Evolutionary conservation across 2,797 vertebrate genomes (phyloP).

Genomic region (Falco biarmicus): DNA sequence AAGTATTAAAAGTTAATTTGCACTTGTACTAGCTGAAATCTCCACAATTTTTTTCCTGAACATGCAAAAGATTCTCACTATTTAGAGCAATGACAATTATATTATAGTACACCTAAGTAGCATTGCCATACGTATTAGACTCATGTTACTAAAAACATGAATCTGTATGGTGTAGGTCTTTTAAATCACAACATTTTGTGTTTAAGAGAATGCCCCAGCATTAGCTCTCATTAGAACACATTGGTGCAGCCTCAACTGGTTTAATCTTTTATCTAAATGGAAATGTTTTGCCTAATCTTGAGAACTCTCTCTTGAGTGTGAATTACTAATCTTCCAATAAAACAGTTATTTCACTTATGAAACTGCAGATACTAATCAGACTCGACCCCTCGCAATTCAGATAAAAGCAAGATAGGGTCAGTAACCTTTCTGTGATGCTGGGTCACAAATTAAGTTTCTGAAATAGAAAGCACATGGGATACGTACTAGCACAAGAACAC

Average conservation of each 20-base stretch:
- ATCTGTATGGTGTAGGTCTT: background rate
- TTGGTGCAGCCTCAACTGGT: background rate
- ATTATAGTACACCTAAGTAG: background rate
- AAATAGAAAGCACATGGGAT: background rate
- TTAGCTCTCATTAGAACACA: background rate
- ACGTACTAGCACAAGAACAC: background rate
- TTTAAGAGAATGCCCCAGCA: background rate
- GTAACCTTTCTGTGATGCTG: background rate
- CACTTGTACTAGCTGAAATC: background rate
- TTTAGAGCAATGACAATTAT: background rate
- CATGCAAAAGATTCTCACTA: background rate
- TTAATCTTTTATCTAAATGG: background rate
- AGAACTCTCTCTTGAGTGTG: background rate
- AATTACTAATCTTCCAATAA: background rate
- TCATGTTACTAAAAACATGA: background rate
- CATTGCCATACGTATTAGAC: background rate
- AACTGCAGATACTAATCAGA: background rate
- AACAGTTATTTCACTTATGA: background rate
- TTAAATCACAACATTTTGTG: background rate
- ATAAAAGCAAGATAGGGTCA: background rate
- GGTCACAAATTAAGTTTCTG: background rate
- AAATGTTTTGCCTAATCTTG: background rate
- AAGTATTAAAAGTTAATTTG: background rate
- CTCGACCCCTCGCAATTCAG: background rate
- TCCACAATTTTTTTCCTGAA: background rate